Percentiles rank a stretch among this genome's conserved stretches.
phyloP scores from a whole-genome alignment of 2,797 vertebrate species.

The Acanthurus tractus region DNA sequence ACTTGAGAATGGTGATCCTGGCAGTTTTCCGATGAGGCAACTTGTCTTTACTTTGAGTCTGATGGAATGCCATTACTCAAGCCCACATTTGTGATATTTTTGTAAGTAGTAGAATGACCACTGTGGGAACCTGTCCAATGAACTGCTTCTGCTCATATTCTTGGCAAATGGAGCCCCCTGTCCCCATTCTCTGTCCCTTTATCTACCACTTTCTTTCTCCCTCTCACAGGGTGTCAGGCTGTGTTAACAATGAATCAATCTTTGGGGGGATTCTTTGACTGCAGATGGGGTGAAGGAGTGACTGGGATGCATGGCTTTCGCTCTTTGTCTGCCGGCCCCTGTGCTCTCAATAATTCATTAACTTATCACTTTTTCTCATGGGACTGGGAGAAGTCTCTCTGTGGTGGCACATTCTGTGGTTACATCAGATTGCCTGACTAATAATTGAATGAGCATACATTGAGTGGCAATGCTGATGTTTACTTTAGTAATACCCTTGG shows the following conservation, averaged over 20 bases:
- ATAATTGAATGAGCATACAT: constrained; percentile 29
- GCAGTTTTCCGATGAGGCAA: constrained; percentile 49
- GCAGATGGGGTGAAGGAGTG: constrained; percentile 87
- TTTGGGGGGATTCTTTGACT: constrained; percentile 88
- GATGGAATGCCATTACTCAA: constrained; percentile 77
- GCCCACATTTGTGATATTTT: constrained; percentile 68
- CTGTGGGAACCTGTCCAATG: constrained; percentile 86
- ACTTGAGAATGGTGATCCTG: constrained; percentile 9
- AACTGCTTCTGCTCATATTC: constrained; percentile 83
- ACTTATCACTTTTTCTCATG: constrained; percentile 84
- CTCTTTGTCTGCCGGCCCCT: constrained; percentile 82
- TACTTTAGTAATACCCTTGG: not conserved
- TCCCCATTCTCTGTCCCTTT: constrained; percentile 85
- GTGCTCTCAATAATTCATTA: constrained; percentile 87
- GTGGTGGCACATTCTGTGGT: constrained; percentile 50
- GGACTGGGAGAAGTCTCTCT: constrained; percentile 62
- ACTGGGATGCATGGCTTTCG: constrained; percentile 80
- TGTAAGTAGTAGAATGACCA: constrained; percentile 67
- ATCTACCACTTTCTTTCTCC: constrained; percentile 84
- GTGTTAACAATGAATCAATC: constrained; percentile 91
- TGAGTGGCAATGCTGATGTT: constrained; percentile 21
- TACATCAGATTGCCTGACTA: constrained; percentile 45
- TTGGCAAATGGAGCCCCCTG: constrained; percentile 82
- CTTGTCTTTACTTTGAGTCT: constrained; percentile 69
- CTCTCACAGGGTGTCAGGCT: constrained; percentile 87